Percentiles rank a stretch among this genome's conserved stretches.
These are phyloP conservation scores for Nasonia oneida DNA, from an alignment of 2,888 invertebrate genomes.

Conservation along the genomic window DNA sequence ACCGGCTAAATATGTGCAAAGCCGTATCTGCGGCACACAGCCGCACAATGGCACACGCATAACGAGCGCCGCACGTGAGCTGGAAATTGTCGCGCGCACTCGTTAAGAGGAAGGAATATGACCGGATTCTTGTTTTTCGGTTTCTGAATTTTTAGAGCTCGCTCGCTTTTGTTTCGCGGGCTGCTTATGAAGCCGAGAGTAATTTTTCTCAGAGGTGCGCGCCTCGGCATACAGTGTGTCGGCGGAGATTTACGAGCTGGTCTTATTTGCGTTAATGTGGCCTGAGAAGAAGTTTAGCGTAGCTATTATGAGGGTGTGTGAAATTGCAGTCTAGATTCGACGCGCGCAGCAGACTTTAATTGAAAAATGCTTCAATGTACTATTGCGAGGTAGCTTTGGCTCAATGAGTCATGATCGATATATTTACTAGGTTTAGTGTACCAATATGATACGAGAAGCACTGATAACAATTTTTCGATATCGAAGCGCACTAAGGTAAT, in stretches of 20 bases:
- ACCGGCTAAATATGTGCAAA: constrained; percentile 10
- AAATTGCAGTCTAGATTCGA: not conserved
- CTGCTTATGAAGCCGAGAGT: constrained; percentile 6
- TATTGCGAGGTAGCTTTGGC: not conserved
- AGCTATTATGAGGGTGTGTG: not conserved
- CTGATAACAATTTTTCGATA: not conserved
- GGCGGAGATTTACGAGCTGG: not conserved
- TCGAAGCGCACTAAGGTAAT: not conserved
- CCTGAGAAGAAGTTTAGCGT: not conserved
- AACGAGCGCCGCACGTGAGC: constrained; percentile 7
- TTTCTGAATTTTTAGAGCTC: not conserved
- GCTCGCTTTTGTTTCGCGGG: not conserved
- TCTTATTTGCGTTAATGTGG: not conserved
- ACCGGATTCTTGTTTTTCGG: not conserved
- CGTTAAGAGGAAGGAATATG: not conserved
- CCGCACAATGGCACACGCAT: not conserved
- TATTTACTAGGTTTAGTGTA: not conserved
- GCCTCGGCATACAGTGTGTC: not conserved
- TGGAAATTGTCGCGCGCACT: not conserved
- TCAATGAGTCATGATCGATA: not conserved
- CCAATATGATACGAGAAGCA: not conserved
- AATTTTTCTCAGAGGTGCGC: not conserved
- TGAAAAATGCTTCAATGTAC: not conserved
- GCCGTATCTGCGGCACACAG: not conserved
- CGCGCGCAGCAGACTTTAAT: not conserved